Evolutionary conservation across 2,113 vertebrate genomes (phyloP).

Genomic region (Hippocampus barbouri): DNA sequence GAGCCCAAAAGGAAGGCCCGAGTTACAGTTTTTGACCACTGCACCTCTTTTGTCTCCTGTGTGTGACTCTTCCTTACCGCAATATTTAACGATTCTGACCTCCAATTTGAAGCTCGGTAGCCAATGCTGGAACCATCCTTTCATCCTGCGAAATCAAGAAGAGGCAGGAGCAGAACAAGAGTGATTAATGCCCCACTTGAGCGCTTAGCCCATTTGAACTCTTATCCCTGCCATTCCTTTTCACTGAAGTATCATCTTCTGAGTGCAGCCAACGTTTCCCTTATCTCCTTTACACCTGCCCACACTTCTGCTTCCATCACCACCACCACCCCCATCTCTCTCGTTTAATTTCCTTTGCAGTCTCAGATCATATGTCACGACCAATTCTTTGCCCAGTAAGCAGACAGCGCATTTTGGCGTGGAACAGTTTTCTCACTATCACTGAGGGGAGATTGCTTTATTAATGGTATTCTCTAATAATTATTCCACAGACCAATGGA

Average conservation of each 20-base stretch:
- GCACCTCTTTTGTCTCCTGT: neutral
- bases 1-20: neutral
- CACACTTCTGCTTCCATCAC: constrained; percentile 31
- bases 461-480: neutral
- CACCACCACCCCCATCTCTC: neutral
- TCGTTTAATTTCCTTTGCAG: constrained; percentile 42
- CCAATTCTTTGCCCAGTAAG: neutral
- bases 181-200: constrained; percentile 59
- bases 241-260: constrained; percentile 55
- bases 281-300: constrained; percentile 59
- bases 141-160: constrained; percentile 37
- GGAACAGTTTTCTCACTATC: neutral
- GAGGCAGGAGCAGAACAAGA: constrained; percentile 32
- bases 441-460: neutral
- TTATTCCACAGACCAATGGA: neutral
- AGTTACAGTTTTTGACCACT: neutral
- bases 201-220: constrained; percentile 60
- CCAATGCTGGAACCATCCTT: constrained; percentile 30
- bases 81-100: constrained; percentile 19
- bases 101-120: constrained; percentile 20
- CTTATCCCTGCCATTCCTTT: constrained; percentile 42
- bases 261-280: constrained; percentile 41
- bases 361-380: constrained; percentile 50
- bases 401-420: neutral
- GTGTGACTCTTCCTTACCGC: constrained; percentile 1